Percentiles rank a stretch among this genome's conserved stretches.
Evolutionary conservation across 2,113 vertebrate genomes (phyloP).

Genomic region (Cathartes aura): DNA sequence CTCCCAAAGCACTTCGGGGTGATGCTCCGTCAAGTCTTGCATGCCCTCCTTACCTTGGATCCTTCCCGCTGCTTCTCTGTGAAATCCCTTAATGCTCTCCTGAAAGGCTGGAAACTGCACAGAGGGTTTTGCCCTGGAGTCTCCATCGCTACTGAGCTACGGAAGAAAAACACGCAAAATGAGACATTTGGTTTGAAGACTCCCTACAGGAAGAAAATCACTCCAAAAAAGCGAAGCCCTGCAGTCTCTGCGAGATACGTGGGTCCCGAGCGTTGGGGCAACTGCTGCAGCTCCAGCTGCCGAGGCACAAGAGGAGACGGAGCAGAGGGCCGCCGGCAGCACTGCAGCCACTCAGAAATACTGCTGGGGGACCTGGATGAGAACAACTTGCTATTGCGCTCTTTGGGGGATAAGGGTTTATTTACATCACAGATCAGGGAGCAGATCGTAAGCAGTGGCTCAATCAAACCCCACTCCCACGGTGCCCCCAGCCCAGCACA

Average conservation of each 20-base stretch:
- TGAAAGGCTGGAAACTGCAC: neutral
- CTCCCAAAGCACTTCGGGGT: neutral
- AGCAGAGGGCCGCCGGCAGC: neutral
- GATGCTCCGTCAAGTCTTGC: neutral
- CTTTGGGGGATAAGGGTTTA: neutral
- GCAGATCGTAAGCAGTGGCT: neutral
- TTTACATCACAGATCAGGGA: neutral
- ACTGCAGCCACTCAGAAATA: fast-evolving
- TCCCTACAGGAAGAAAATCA: fast-evolving
- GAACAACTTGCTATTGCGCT: fast-evolving
- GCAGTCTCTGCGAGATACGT: fast-evolving
- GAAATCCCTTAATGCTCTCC: neutral
- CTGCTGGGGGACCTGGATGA: fast-evolving
- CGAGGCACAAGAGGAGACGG: fast-evolving
- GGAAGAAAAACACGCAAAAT: neutral
- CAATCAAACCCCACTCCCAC: neutral
- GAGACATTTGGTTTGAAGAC: neutral
- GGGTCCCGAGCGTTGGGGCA: fast-evolving
- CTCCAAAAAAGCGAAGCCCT: neutral
- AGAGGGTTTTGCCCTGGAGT: fast-evolving
- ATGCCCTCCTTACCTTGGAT: fast-evolving
- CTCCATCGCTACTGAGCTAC: fast-evolving
- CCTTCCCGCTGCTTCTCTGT: neutral
- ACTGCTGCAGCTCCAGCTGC: neutral
- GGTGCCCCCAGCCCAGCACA: no score